Evolutionary conservation across 2,888 invertebrate species (phyloP), one percentile per base, ranked within the genome.

Genomic region (Iphiclides podalirius): DNA sequence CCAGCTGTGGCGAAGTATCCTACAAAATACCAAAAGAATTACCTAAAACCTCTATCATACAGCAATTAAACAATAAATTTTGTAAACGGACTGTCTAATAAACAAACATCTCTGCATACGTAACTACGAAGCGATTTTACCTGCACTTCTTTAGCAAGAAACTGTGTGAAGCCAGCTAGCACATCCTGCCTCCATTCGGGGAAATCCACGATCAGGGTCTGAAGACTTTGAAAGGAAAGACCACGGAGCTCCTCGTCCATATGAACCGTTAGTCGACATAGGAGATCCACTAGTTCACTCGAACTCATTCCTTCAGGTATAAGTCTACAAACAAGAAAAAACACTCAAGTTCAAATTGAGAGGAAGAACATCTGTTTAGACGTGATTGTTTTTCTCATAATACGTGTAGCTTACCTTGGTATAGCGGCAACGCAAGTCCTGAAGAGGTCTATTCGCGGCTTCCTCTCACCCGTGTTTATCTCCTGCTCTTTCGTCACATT

Each of bases 401-500:
- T n/a, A n/a, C n/a, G n/a, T 26, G 4, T 9, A 2, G 8, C 55
- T 60, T 52, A 81, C 88, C 88, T 81, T 0, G 99, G 99, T 65
- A 99, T 98, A 3, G 99, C 98, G 6, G 99, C 99, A 11, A 99
- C 96, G 72, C 99, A 99, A 0, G 99, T 99, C 35, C 99, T 92
- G 75, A 99, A 99, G 63, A 99, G 86, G 84, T 99, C 99, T 60
- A 99, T 97, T 71, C 98, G 94, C 0, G 99, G 98, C 75, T 99
- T 99, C 31, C 98, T 91, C 75, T 99, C 99, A 0, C 98, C 98
- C 0, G 96, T 96, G 23, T 96, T 93, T 91, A 96, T 95, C 78
- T 96, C 96, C 6, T 96, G 96, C 70, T 96, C 96, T 79, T 98
- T 98, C 59, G 98, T 98, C 37, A 96, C 94, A 75, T 98, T 98